Conservation (phyloP, 1,140 invertebrate genomes). For the Aphis gossypii region DNA sequence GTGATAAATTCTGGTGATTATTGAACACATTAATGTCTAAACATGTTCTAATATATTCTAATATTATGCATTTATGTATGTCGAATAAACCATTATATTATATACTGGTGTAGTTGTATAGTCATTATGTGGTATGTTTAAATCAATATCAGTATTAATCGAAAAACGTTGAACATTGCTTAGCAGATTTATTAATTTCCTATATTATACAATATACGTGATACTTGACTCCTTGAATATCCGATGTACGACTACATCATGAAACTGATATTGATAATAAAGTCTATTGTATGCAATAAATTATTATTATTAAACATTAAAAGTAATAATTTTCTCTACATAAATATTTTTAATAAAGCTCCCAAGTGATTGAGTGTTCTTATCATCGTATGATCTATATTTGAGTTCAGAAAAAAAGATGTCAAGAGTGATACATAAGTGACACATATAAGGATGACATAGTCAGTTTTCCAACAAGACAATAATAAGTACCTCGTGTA, state of each 20-base stretch:
- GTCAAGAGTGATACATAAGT: slow-evolving; percentile 28
- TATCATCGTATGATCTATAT: slow-evolving; percentile 14
- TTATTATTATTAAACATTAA: background rate
- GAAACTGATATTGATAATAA: slow-evolving; percentile 10
- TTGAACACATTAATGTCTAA: background rate
- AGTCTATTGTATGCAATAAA: background rate
- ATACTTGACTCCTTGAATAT: background rate
- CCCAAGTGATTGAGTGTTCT: background rate
- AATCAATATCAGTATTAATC: background rate
- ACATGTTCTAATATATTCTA: background rate
- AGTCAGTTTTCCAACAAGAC: background rate
- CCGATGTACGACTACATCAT: background rate
- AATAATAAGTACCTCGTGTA: slow-evolving; percentile 13
- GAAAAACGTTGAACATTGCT: background rate
- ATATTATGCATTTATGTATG: background rate
- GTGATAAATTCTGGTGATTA: background rate
- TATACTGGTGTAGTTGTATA: background rate
- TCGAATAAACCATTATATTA: background rate
- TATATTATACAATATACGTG: background rate
- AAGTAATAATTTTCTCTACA: background rate
- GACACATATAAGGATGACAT: slow-evolving; percentile 16
- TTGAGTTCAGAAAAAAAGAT: slow-evolving; percentile 6
- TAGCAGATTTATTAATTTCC: background rate
- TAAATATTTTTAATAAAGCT: slow-evolving; percentile 13
- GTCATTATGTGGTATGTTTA: background rate